Percentiles rank a stretch among this genome's conserved stretches.
These are phyloP conservation scores for Oryzias dopingdopingensis DNA, from an alignment of 2,797 vertebrate genomes.

Conservation along the genomic window DNA sequence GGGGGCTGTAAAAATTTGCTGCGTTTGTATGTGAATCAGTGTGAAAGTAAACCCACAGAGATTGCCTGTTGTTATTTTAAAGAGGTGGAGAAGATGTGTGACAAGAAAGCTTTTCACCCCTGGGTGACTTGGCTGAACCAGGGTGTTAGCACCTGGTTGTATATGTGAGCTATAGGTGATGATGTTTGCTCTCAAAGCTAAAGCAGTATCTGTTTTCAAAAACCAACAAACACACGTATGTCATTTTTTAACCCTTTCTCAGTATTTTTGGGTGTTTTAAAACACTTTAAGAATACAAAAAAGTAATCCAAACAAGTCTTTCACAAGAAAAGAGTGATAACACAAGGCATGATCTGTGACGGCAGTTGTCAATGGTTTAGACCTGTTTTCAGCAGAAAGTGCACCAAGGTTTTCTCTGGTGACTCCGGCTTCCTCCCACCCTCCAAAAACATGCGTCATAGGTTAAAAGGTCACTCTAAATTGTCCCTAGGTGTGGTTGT, in stretches of 20 bases:
- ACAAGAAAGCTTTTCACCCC: conserved; percentile 40
- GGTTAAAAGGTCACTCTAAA: too few relatives aligned
- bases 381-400: too few relatives aligned
- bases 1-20: conserved; percentile 25
- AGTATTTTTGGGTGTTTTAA: conserved; percentile 15
- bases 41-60: conserved; percentile 44
- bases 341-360: too few relatives aligned
- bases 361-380: too few relatives aligned
- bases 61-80: conserved; percentile 59
- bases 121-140: conserved; percentile 36
- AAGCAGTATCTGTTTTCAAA: conserved; percentile 65
- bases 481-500: too few relatives aligned
- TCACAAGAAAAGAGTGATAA: too few relatives aligned
- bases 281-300: conserved; percentile 17
- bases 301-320: too few relatives aligned
- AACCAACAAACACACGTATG: conserved; percentile 36
- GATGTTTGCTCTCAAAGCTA: conserved; percentile 60
- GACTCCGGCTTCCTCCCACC: too few relatives aligned
- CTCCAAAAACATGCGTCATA: too few relatives aligned
- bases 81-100: conserved; percentile 59
- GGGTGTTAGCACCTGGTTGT: conserved; percentile 8
- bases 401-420: too few relatives aligned
- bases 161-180: conserved; percentile 22
- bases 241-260: conserved; percentile 36
- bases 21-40: conserved; percentile 30